Conservation (phyloP, 2,888 invertebrate genomes). For the Hydropsyche betteni region DNA sequence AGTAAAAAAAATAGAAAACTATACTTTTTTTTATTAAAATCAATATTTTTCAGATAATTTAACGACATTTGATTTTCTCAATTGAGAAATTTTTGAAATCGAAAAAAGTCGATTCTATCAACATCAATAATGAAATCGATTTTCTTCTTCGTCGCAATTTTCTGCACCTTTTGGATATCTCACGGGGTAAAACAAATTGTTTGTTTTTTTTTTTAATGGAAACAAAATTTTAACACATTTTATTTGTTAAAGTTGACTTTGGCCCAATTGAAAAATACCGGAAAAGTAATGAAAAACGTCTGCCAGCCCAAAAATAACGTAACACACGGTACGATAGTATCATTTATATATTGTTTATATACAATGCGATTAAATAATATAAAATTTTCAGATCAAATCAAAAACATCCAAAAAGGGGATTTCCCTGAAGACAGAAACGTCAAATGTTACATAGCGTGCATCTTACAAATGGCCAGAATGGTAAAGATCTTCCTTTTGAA, state of each 20-base stretch:
- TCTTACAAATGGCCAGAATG: conserved; percentile 45
- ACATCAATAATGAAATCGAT: too few relatives aligned
- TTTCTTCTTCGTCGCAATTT: conserved; percentile 8
- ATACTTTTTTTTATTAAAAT: too few relatives aligned
- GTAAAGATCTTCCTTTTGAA: conserved; percentile 33
- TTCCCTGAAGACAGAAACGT: conserved; percentile 45
- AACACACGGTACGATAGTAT: conserved; percentile 62
- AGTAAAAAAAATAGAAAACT: too few relatives aligned
- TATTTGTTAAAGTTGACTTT: conserved; percentile 59
- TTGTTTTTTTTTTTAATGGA: too few relatives aligned
- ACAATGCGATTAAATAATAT: not conserved
- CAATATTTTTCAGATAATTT: too few relatives aligned
- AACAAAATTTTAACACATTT: not conserved
- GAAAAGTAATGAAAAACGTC: conserved; percentile 70
- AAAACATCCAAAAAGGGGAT: conserved; percentile 46
- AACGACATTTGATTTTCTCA: too few relatives aligned
- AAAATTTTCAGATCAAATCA: conserved; percentile 40
- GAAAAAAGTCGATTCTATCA: too few relatives aligned
- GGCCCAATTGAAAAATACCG: conserved; percentile 71
- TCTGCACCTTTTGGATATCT: conserved; percentile 12
- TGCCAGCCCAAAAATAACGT: conserved; percentile 72
- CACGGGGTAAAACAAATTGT: conserved; percentile 34
- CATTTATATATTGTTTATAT: not conserved
- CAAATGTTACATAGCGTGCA: conserved; percentile 49
- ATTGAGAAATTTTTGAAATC: too few relatives aligned